These are phyloP conservation scores for Cephus sareptanus DNA, from an alignment of 2,888 invertebrate genomes.

Conservation along the genomic window DNA sequence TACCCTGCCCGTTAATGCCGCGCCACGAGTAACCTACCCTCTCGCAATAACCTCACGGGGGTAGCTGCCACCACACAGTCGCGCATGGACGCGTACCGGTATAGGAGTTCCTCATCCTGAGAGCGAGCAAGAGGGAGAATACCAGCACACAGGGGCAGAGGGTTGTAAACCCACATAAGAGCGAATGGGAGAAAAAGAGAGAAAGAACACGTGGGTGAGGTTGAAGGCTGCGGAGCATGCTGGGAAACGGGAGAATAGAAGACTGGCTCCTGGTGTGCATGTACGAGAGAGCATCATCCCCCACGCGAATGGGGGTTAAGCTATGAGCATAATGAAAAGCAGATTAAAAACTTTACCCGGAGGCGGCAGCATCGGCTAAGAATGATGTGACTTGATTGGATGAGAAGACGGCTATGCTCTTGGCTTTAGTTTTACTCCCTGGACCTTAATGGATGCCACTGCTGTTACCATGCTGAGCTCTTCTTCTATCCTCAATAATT, in stretches of 20 bases:
- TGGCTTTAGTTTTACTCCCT: background rate
- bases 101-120: background rate
- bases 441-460: background rate
- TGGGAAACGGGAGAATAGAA: background rate
- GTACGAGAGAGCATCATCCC: slow-evolving; percentile 1
- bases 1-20: slow-evolving; percentile 61
- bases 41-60: slow-evolving; percentile 1
- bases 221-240: background rate
- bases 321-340: slow-evolving; percentile 50
- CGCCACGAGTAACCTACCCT: slow-evolving; percentile 46
- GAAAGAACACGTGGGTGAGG: background rate
- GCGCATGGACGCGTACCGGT: slow-evolving; percentile 2
- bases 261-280: background rate
- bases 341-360: slow-evolving; percentile 46
- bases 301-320: slow-evolving; percentile 15
- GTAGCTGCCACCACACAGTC: slow-evolving; percentile 16
- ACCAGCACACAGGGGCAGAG: background rate
- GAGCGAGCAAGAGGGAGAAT: background rate
- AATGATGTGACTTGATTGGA: background rate
- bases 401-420: slow-evolving; percentile 1
- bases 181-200: background rate
- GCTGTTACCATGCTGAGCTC: background rate
- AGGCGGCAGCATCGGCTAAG: background rate
- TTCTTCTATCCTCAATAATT: background rate
- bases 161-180: background rate